Conservation (phyloP, 2,797 vertebrate genomes). For the Borostomias antarcticus region DNA sequence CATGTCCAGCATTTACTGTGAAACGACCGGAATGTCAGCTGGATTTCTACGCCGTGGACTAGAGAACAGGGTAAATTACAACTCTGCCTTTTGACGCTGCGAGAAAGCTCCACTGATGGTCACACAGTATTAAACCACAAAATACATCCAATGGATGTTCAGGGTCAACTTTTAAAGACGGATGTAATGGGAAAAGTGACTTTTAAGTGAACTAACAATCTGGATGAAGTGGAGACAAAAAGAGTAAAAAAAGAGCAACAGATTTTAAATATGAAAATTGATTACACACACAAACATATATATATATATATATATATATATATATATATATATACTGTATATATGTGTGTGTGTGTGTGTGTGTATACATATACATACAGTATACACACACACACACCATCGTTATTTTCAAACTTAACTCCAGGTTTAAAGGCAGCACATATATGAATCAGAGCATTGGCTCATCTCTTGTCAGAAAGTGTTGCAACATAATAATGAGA, state of each 20-base stretch:
- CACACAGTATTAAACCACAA: conserved; percentile 20
- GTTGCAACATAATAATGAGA: conserved; percentile 1
- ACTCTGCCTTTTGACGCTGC: conserved; percentile 24
- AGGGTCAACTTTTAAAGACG: no score
- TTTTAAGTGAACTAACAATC: no score
- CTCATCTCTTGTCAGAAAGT: neutral
- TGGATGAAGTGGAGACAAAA: neutral
- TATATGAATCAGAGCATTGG: neutral
- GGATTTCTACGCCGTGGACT: conserved; percentile 39
- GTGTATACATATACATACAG: no score
- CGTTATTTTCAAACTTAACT: neutral
- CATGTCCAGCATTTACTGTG: conserved; percentile 32
- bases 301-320: no score
- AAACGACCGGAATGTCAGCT: conserved; percentile 33
- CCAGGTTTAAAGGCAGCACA: neutral
- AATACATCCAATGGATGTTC: conserved; percentile 33
- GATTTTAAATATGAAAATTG: no score
- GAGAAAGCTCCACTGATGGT: conserved; percentile 20
- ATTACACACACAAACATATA: no score
- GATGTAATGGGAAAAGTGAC: no score
- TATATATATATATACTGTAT: no score
- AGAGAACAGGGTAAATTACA: conserved; percentile 36
- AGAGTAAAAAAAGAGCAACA: no score
- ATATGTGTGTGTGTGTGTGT: no score
- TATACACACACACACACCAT: no score